These are phyloP conservation scores for Anser brachyrhynchus DNA, from an alignment of 2,113 vertebrate genomes.

Conservation along the genomic window DNA sequence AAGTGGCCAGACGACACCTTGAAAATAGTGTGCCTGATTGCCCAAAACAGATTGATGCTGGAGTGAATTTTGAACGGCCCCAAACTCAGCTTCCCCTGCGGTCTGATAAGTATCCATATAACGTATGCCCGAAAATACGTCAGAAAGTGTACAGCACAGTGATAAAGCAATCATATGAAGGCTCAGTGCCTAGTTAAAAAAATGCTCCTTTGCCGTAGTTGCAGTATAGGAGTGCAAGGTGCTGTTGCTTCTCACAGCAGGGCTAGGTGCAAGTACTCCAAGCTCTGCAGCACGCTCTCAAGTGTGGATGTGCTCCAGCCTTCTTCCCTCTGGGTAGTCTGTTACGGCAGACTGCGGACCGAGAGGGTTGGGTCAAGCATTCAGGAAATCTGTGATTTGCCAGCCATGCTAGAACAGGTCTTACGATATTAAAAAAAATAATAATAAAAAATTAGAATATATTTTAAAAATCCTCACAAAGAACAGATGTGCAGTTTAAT, in stretches of 20 bases:
- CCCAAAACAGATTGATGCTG: not conserved
- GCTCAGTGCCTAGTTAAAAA: not conserved
- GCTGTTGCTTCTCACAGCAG: not conserved
- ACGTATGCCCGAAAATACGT: accelerated
- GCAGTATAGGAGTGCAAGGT: not conserved
- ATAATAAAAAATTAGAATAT: not conserved
- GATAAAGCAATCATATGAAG: not conserved
- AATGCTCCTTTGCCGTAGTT: accelerated
- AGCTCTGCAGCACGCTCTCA: accelerated
- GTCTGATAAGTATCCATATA: accelerated
- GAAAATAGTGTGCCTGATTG: not conserved
- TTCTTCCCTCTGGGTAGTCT: not conserved
- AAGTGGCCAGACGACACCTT: not conserved
- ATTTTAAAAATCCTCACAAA: not conserved
- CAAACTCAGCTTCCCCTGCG: not conserved
- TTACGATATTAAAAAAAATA: not conserved
- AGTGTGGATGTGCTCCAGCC: not conserved
- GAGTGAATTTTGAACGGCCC: not conserved
- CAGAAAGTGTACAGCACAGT: accelerated
- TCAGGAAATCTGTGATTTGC: not conserved
- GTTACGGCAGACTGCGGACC: not conserved
- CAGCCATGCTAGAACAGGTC: not conserved
- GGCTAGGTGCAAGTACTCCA: not conserved
- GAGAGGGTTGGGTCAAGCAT: not conserved
- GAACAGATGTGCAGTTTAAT: not conserved